Evolutionary conservation across 1,140 invertebrate species (phyloP), one percentile per base, ranked within the genome.

Genomic region (Drosophila baimaii): DNA sequence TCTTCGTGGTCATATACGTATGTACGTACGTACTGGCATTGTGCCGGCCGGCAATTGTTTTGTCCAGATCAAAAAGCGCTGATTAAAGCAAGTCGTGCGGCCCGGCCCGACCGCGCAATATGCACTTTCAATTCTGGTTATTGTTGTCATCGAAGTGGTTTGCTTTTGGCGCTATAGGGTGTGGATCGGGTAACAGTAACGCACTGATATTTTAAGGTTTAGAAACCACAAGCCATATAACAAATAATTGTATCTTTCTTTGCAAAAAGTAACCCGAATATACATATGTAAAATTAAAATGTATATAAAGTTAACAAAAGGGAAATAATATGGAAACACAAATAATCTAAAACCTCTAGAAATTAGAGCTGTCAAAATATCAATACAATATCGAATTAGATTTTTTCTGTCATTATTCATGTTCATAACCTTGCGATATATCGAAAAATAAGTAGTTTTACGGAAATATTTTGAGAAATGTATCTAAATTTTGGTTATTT

Each of bases 21-120:
- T n/a, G n/a, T n/a, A n/a, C n/a, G n/a, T n/a, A 25, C 10, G 25
- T 3, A 5, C 47, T 49, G 47, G 47, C 25, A 49, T 56, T 64
- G 41, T 57, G 81, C 81, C 81, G 81, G 81, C 81, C 81, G 77
- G 77, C 81, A 73, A 84, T 84, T 84, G 81, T 84, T 85, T 64
- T 71, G 58, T 76, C 66, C 62, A 68, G 81, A 68, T 85, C 81
- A 62, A 84, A 83, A 84, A 84, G 75, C 81, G 81, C 81, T 84
- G 81, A 84, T 84, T 85, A 81, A 84, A 73, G 81, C 81, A 79
- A 77, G 72, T 80, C 66, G 69, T 55, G 66, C 37, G 63, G 55
- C 65, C 27, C 35, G 63, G 46, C 62, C 35, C 25, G 35, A 31
- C 51, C 64, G 72, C 76, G 70, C 76, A 79, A 79, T 84, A 84